Evolutionary conservation across 2,113 vertebrate species (phyloP).

Genomic region (Indri indri): DNA sequence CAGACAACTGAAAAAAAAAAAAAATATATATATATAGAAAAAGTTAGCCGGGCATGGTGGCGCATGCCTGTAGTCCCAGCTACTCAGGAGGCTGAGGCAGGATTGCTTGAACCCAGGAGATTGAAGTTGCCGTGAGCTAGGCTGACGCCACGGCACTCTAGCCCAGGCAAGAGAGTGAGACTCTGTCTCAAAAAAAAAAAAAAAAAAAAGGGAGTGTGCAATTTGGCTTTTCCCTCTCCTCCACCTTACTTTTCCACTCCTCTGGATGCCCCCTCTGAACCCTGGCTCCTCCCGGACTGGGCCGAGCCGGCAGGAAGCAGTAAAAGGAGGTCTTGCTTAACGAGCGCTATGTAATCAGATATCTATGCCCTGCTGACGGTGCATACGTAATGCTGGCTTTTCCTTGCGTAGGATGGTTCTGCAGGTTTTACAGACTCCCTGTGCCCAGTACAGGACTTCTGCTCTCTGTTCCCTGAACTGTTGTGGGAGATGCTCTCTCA

Average conservation of each 20-base stretch:
- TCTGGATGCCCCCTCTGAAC: rapidly evolving
- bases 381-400: neutral
- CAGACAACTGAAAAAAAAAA: too few relatives aligned
- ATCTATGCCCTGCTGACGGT: neutral
- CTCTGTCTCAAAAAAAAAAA: too few relatives aligned
- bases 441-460: neutral
- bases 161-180: too few relatives aligned
- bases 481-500: neutral
- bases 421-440: neutral
- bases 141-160: too few relatives aligned
- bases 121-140: too few relatives aligned
- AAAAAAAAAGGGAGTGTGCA: neutral
- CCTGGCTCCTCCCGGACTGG: neutral
- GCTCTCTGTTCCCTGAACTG: neutral
- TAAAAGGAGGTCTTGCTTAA: neutral
- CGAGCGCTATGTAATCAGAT: neutral
- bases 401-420: neutral
- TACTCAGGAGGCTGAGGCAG: too few relatives aligned
- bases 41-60: too few relatives aligned
- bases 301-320: neutral
- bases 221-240: neutral
- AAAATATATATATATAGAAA: too few relatives aligned
- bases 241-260: neutral
- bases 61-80: too few relatives aligned
- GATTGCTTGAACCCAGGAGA: too few relatives aligned